Conservation (phyloP, 2,888 invertebrate genomes). For the Hyppa rectilinea region DNA sequence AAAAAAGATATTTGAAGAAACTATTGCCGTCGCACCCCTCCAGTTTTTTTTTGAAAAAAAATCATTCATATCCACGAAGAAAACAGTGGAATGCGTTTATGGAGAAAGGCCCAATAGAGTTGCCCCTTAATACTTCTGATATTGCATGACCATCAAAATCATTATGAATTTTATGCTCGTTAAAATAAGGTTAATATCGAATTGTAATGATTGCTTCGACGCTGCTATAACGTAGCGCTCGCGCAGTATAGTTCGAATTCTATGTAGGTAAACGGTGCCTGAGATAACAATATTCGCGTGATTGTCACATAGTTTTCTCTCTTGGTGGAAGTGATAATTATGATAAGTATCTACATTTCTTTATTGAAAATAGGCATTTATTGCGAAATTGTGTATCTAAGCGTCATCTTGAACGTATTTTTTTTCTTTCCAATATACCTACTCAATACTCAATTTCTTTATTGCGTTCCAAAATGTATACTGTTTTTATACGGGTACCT, state of each 20-base stretch:
- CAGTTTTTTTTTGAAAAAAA: no score
- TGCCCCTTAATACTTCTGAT: neutral
- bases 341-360: conserved; percentile 5
- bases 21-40: no score
- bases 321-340: conserved; percentile 18
- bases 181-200: neutral
- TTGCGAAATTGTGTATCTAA: conserved; percentile 1
- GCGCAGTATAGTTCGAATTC: neutral
- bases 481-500: no score
- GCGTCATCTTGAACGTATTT: neutral
- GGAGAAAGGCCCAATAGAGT: no score
- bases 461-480: no score
- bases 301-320: conserved; percentile 24
- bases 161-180: neutral
- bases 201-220: neutral
- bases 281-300: conserved; percentile 18
- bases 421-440: no score
- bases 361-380: conserved; percentile 3
- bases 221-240: neutral
- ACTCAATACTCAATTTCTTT: no score
- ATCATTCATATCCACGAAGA: no score
- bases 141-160: neutral
- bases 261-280: neutral
- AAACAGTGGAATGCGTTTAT: no score
- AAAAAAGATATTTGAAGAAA: no score